A percentile compares a stretch with the other conserved stretches of the same genome.
phyloP scores from a whole-genome alignment of 2,113 vertebrate species.

The Alligator mississippiensis region DNA sequence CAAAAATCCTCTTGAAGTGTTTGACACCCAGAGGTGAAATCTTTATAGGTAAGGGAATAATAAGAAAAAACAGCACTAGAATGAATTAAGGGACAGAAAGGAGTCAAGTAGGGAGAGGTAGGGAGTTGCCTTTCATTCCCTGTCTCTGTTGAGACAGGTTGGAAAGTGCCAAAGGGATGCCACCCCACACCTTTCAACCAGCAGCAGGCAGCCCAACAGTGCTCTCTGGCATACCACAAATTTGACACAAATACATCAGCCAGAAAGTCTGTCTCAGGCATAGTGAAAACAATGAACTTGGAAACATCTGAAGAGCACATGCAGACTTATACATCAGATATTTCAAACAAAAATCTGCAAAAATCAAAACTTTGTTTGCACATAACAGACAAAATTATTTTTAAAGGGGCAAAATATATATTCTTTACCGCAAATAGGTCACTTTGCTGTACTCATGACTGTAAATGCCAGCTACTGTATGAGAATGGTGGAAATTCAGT shows the following conservation, averaged over 20 bases:
- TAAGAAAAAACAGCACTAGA: background rate
- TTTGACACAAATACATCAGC: background rate
- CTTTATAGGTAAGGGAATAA: background rate
- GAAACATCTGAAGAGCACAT: background rate
- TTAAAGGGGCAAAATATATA: accelerated
- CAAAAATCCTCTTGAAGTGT: background rate
- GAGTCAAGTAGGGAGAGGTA: background rate
- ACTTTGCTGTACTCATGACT: background rate
- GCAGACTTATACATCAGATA: background rate
- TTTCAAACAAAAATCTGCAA: background rate
- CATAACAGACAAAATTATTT: background rate
- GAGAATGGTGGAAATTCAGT: background rate
- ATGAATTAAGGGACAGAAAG: background rate
- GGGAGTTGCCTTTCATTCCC: background rate
- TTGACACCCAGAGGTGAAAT: background rate
- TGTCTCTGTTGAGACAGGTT: background rate
- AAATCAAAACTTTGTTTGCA: background rate
- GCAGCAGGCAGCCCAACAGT: no score
- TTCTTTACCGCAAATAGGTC: background rate
- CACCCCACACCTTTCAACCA: no score
- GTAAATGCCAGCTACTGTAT: background rate
- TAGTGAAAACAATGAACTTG: background rate
- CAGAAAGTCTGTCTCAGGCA: background rate
- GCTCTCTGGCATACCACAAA: background rate
- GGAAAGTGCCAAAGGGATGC: no score